A percentile compares a stretch with the other conserved stretches of the same genome.
These are phyloP conservation scores for Lasius platythorax DNA, from an alignment of 2,888 invertebrate genomes.

Conservation along the genomic window DNA sequence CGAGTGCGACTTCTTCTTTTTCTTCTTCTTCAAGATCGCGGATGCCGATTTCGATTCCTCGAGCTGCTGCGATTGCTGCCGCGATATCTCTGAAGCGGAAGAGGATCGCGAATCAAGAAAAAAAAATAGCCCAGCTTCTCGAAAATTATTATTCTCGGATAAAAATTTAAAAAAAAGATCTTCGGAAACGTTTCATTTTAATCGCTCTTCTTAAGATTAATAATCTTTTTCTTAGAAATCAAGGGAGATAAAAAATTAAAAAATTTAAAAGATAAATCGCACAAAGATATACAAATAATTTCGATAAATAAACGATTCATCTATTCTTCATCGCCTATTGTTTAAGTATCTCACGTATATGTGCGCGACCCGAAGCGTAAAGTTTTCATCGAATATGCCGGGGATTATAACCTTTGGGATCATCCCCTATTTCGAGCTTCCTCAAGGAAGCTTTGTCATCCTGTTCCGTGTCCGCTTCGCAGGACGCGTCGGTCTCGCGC, in stretches of 20 bases:
- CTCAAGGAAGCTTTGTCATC: slow-evolving; percentile 58
- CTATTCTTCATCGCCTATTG: neutral
- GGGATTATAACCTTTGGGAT: slow-evolving; percentile 26
- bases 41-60: slow-evolving; percentile 48
- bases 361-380: neutral
- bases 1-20: slow-evolving; percentile 77
- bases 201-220: neutral
- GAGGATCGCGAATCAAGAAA: slow-evolving; percentile 50
- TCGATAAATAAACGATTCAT: neutral
- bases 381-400: neutral
- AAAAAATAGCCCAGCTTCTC: neutral
- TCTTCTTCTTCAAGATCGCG: slow-evolving; percentile 69
- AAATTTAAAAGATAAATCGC: neutral
- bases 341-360: neutral
- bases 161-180: neutral
- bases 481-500: slow-evolving; percentile 67
- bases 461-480: slow-evolving; percentile 66
- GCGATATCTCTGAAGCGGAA: slow-evolving; percentile 59
- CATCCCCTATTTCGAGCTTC: slow-evolving; percentile 42
- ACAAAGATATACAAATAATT: neutral
- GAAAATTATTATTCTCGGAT: neutral
- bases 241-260: neutral
- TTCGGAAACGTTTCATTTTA: slow-evolving; percentile 24
- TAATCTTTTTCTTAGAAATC: neutral
- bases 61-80: slow-evolving; percentile 57